Evolutionary conservation across 1,140 invertebrate species (phyloP), one percentile per base, ranked within the genome.

Genomic region (Papilio glaucus): DNA sequence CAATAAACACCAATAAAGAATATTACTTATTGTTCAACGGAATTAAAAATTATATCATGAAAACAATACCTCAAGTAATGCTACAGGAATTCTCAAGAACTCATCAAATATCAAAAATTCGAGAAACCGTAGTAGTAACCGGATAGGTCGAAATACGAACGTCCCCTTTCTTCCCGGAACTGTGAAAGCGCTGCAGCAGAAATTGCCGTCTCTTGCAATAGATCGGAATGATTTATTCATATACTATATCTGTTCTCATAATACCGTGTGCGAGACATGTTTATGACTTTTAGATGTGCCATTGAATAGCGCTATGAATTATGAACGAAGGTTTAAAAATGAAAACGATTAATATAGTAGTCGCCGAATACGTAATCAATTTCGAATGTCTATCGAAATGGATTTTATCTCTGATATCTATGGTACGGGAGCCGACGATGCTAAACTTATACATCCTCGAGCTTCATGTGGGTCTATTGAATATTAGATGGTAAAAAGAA

Each of bases 141-240:
- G 18, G 42, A 57, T 71, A 41, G 42, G 49, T 53, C 61, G 67
- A 69, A 69, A 69, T 69, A 69, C 42, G 67, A 53, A 72, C 6
- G n/a, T 67, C 38, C 24, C 41, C 72, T 82, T 77, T 74, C 76
- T 78, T 82, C 78, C 80, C 71, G 71, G 70, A 53, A 77, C 75
- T 76, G 75, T 49, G 77, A 78, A 81, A 82, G 75, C 73, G 77
- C 72, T 82, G 82, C 81, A 82, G 76, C 72, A 80, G 80, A 79
- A 83, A 77, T 77, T 80, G 77, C 78, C 77, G 77, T 80, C 80
- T 83, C 81, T 79, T 74, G 72, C 73, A 77, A 81, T 77, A 73
- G 68, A 74, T 45, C 60, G 37, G 39, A 63, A 78, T 79, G 78
- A 80, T 82, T 84, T 84, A 83, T 83, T 83, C 77, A 81, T 83